These are phyloP conservation scores for Aythya baeri DNA, from an alignment of 2,113 vertebrate genomes.

Conservation along the genomic window DNA sequence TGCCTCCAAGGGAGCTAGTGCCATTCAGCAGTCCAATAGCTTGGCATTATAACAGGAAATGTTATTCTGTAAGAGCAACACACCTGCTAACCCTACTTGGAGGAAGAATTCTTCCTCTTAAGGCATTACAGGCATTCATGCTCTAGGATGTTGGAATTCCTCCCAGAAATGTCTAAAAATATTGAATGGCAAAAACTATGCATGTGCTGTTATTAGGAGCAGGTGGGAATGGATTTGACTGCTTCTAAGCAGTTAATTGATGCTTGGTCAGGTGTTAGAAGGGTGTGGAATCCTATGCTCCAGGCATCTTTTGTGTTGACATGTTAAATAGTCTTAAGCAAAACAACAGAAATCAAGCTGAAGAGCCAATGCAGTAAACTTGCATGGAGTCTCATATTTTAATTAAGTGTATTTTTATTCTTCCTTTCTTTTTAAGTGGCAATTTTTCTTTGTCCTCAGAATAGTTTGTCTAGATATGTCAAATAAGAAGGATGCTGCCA, in stretches of 20 bases:
- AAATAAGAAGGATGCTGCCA: background rate
- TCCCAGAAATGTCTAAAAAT: background rate
- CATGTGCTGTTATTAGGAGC: background rate
- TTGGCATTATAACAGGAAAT: background rate
- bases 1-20: background rate
- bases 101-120: background rate
- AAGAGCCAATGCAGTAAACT: background rate
- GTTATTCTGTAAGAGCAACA: background rate
- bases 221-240: background rate
- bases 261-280: background rate
- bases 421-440: background rate
- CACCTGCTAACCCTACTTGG: background rate
- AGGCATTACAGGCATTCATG: background rate
- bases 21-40: background rate
- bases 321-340: background rate
- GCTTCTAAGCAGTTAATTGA: background rate
- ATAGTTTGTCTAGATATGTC: background rate
- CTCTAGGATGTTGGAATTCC: background rate
- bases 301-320: background rate
- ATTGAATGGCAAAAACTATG: fast-evolving
- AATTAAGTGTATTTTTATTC: background rate
- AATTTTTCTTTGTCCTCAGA: background rate
- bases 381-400: fast-evolving
- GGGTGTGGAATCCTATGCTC: background rate
- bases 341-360: background rate